phyloP scores from a whole-genome alignment of 2,113 vertebrate genomes.

The Chloropsis hardwickii region DNA sequence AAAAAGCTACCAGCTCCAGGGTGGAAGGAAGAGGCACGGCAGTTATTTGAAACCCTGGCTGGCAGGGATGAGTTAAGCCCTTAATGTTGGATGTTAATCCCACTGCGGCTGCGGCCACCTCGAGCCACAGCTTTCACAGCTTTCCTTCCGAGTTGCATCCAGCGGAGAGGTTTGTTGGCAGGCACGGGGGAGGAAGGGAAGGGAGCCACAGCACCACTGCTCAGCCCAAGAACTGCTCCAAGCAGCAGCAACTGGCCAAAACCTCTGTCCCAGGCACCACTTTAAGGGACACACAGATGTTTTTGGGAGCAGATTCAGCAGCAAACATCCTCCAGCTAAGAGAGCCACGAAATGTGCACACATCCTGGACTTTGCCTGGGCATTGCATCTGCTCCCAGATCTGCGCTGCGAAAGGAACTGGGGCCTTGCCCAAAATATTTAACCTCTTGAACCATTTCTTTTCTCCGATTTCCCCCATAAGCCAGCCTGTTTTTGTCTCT shows the following conservation, averaged over 20 bases:
- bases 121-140: not conserved
- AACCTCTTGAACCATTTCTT: not conserved
- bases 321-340: not conserved
- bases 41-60: not conserved
- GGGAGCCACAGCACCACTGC: not conserved
- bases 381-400: not conserved
- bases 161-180: slow-evolving; percentile 1
- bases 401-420: not conserved
- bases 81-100: not conserved
- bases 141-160: not conserved
- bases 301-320: not conserved
- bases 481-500: not conserved
- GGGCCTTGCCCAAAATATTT: not conserved
- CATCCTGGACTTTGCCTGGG: not conserved
- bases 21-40: not conserved
- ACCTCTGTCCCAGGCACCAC: not conserved
- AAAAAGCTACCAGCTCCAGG: not conserved
- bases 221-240: not conserved
- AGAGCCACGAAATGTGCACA: not conserved
- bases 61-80: not conserved
- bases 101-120: fast-evolving
- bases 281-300: not conserved
- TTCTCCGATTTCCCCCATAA: not conserved
- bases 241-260: not conserved
- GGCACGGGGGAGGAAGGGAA: not conserved